Base-by-base conservation (phyloP, 2,888 invertebrate species). In the Chrysolina americana region DNA sequence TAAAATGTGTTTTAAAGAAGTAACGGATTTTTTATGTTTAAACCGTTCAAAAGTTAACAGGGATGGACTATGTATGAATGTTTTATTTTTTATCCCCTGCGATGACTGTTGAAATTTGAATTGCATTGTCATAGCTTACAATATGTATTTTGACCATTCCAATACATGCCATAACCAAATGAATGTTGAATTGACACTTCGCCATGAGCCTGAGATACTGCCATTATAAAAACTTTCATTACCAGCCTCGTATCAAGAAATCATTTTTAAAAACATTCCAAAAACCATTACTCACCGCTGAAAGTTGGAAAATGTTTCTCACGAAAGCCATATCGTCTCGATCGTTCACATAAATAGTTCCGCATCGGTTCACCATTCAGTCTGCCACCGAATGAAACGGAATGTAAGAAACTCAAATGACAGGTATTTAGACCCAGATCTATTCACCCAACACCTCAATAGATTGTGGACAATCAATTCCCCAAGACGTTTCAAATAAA, bases 391-490 rank as follows among this genome's bases (percentile, higher is more conserved):
- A 59, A 59, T 59, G 23, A 11, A 59, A 59, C 59, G 59, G 23
- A 59, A 59, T 59, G 59, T 59, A 36, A 59, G 59, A 17, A 68
- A 64, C 69, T 71, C 50, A 50, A 74, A 74, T 68, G 76, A 73
- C 73, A 73, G 70, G 76, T 76, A 76, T 72, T 76, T 73, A 70
- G 68, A 73, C 36, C 56, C 64, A 56, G 73, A 64, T 71, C 74
- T 56, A 71, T 76, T 76, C 74, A 76, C 17, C 65, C 68, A 59
- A 76, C 71, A 71, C 74, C 63, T 72, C 71, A 69, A 73, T 75
- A 64, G 73, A 71, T 62, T 23, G 71, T 41, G 28, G 53, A 69
- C 65, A 68, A 77, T 77, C 77, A 77, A 77, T 77, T 75, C 62
- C 44, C 44, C 47, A 65, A 70, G 68, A 65, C 73, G 69, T 68